Evolutionary conservation across 2,113 vertebrate species (phyloP).

Genomic region (Trogon melanurus): DNA sequence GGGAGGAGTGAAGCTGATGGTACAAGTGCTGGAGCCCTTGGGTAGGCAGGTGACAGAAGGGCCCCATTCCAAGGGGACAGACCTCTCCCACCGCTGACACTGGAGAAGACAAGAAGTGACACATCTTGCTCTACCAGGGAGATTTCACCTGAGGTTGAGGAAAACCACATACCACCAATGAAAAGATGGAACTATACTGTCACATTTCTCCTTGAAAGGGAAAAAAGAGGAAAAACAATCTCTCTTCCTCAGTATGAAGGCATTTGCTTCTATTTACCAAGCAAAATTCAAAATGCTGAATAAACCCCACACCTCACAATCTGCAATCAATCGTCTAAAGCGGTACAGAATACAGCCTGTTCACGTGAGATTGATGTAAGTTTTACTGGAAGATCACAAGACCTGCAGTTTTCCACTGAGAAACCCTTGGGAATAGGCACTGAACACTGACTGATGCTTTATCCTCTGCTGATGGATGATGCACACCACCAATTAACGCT

Average conservation of each 20-base stretch:
- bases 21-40: background rate
- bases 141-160: background rate
- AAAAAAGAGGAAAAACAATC: background rate
- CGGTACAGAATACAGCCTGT: background rate
- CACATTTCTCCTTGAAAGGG: background rate
- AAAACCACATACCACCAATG: background rate
- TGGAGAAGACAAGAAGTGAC: background rate
- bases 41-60: background rate
- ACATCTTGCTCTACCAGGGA: background rate
- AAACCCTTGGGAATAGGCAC: background rate
- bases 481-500: slow-evolving; percentile 14
- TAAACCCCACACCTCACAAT: background rate
- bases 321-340: background rate
- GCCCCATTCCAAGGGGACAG: background rate
- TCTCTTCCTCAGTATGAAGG: background rate
- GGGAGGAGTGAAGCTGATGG: background rate
- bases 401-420: background rate
- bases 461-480: slow-evolving; percentile 14
- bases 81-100: background rate
- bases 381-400: background rate
- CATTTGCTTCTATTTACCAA: background rate
- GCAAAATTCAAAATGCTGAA: background rate
- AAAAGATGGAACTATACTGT: background rate
- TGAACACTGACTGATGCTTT: background rate
- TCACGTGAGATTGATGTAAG: background rate